Evolutionary conservation across 53 echinoderm and acorn worm genomes (phyloP), one percentile per base, ranked within the genome.

Genomic region (Stichopus horrens): DNA sequence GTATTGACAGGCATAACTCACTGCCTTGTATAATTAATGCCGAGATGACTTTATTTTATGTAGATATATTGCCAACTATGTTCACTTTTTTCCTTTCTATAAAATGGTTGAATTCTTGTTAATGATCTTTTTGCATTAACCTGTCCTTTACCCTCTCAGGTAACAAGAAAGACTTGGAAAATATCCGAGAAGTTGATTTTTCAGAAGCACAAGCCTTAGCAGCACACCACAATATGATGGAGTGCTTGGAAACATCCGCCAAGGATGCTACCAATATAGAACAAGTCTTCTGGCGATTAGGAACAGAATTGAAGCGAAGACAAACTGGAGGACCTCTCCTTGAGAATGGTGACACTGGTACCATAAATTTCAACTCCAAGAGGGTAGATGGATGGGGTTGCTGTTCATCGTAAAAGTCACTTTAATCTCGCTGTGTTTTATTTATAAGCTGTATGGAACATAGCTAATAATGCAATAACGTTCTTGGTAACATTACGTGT

Each of bases 201-300:
- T 74, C 83, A 2, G 98, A 95, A 76, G 98, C 98, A 74, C 79
- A 95, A 75, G 94, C 94, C 52, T 74, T 97, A 56, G 94, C 98
- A 37, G 90, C 79, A 9, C 95, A 97, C 83, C 95, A 97, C 88
- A 88, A 86, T 14, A 97, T 97, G 98, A 67, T 97, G 67, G 94
- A 94, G 63, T 97, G 94, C 86, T 77, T 95, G 76, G 98, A 97
- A 86, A 95, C 95, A 53, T 97, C 98, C 11, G 98, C 98, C 10
- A 97, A 97, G 75, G 98, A 97, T 85, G 93, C 98, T 75, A 97
- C 94, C 73, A 97, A 97, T 85, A 92, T 97, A 58, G 98, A 97
- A 78, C 93, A 97, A 81, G 92, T 95, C 81, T 97, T 97, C 76
- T 78, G 88, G 91, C 92, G 93, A 52, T 88, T 97, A 54, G 98